These are phyloP conservation scores for Phenganax marumi DNA, from an alignment of 92 coral and sea anemone genomes.

Conservation along the genomic window DNA sequence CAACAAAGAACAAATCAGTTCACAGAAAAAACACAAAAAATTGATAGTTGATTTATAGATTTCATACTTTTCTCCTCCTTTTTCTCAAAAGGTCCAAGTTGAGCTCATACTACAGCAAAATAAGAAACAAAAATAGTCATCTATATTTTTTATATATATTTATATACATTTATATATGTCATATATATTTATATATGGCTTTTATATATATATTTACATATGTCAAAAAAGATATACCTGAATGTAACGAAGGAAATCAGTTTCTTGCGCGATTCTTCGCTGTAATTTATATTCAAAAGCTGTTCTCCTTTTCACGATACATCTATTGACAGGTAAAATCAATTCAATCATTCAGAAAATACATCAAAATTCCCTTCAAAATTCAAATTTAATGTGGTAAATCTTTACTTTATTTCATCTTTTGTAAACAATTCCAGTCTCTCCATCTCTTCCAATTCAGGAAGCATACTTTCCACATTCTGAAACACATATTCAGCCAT, in stretches of 20 bases:
- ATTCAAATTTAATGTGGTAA: background rate
- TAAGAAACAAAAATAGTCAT: background rate
- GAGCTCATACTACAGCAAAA: slow-evolving; percentile 72
- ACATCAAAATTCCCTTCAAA: too few relatives aligned
- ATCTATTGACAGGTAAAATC: slow-evolving; percentile 35
- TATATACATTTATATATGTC: background rate
- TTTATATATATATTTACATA: too few relatives aligned
- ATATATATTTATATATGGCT: too few relatives aligned
- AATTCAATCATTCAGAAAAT: background rate
- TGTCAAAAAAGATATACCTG: slow-evolving; percentile 55
- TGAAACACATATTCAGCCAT: slow-evolving; percentile 99
- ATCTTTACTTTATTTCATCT: slow-evolving; percentile 71
- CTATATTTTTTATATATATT: background rate
- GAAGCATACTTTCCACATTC: slow-evolving; percentile 88
- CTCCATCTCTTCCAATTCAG: slow-evolving; percentile 94
- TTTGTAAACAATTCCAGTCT: slow-evolving; percentile 69
- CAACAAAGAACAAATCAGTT: background rate
- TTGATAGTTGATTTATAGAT: background rate
- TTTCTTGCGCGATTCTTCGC: slow-evolving; percentile 73
- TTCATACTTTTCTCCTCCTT: slow-evolving; percentile 73
- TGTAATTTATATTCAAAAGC: slow-evolving; percentile 90
- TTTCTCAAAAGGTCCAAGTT: slow-evolving; percentile 78
- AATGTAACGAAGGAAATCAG: slow-evolving; percentile 85
- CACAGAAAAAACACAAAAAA: background rate
- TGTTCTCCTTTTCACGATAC: slow-evolving; percentile 81